A percentile compares a stretch with the other conserved stretches of the same genome.
phyloP scores from a whole-genome alignment of 2,113 vertebrate genomes.

The Halcyon senegalensis region DNA sequence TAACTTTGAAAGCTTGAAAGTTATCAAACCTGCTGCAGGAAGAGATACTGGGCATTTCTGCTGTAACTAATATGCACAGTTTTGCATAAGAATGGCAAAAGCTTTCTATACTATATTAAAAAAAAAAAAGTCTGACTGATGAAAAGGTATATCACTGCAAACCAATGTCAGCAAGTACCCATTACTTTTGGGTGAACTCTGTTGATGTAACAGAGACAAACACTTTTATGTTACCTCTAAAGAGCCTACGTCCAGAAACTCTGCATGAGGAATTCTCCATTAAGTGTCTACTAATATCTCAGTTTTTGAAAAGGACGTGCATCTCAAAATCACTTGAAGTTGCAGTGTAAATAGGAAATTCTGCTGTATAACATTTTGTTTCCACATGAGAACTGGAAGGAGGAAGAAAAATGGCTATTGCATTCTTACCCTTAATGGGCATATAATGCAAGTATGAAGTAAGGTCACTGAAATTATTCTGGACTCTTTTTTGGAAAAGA shows the following conservation, averaged over 20 bases:
- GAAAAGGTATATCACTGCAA: not conserved
- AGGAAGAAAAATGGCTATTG: not conserved
- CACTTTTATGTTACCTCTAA: not conserved
- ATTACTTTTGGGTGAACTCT: not conserved
- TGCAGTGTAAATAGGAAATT: not conserved
- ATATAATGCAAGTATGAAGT: not conserved
- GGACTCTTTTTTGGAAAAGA: not conserved
- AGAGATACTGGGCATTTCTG: not conserved
- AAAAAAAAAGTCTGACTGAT: not conserved
- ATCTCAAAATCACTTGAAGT: not conserved
- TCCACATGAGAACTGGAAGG: not conserved
- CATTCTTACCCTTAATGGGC: not conserved
- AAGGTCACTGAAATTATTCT: not conserved
- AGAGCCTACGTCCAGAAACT: not conserved
- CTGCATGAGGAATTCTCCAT: not conserved
- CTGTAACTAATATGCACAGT: not conserved
- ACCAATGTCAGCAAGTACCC: not conserved
- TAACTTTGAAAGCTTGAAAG: not conserved
- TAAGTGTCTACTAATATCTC: not conserved
- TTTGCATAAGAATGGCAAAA: not conserved
- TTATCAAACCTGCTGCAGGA: not conserved
- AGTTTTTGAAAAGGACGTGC: not conserved
- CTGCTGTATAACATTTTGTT: not conserved
- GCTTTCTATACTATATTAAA: not conserved
- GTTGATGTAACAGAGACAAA: not conserved